phyloP scores from a whole-genome alignment of 2,888 invertebrate species.

The Mythimna impura region DNA sequence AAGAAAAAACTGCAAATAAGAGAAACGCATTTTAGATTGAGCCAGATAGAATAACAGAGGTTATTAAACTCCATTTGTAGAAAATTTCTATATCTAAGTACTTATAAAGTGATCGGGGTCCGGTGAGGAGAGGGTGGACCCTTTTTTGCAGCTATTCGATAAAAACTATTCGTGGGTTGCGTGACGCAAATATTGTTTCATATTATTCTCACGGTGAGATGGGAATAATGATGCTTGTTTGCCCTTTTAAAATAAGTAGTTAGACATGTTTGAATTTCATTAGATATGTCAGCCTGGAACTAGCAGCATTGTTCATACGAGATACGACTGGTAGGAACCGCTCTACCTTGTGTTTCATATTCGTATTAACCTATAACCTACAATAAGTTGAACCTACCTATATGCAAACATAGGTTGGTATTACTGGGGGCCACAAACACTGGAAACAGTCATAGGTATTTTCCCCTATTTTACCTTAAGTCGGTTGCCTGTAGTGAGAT shows the following conservation, averaged over 20 bases:
- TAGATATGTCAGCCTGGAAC: conserved; percentile 9
- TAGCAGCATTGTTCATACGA: not conserved
- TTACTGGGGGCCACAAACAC: not conserved
- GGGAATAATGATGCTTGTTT: conserved; percentile 42
- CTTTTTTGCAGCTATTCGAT: conserved; percentile 48
- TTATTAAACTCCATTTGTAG: conserved; percentile 50
- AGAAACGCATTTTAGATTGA: conserved; percentile 71
- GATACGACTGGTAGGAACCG: not conserved
- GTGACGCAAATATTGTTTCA: conserved; percentile 49
- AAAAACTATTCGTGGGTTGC: conserved; percentile 51
- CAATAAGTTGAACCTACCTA: not conserved
- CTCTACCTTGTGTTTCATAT: not conserved
- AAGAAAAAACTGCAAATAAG: conserved; percentile 77
- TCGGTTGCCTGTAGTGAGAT: conserved; percentile 3
- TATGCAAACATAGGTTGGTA: not conserved
- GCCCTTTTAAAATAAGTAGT: conserved; percentile 22
- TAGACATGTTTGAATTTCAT: conserved; percentile 29
- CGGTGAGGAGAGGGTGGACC: conserved; percentile 34
- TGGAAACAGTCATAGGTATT: not conserved
- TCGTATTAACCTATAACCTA: too few species aligned
- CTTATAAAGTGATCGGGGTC: conserved; percentile 43
- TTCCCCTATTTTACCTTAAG: not conserved
- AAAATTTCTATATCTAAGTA: conserved; percentile 40
- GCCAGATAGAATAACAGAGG: conserved; percentile 55
- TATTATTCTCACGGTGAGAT: conserved; percentile 37